Conservation (phyloP, 2,113 vertebrate genomes). For the Carassius gibelio region DNA sequence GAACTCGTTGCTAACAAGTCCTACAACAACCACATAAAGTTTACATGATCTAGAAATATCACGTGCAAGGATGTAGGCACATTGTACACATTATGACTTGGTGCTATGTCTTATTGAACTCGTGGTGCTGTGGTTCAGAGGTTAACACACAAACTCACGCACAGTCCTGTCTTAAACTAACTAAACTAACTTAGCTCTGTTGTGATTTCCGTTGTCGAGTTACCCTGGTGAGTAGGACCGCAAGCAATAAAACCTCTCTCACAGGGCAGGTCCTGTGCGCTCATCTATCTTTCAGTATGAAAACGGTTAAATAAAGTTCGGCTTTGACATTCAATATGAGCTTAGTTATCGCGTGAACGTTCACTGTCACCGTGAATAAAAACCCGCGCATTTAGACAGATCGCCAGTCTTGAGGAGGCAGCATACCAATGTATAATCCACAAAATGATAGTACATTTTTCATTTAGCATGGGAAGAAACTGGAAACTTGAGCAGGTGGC, state of each 20-base stretch:
- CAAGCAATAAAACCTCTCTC: constrained; percentile 60
- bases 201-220: constrained; percentile 67
- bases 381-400: not conserved
- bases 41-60: constrained; percentile 74
- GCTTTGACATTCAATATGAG: not conserved
- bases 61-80: constrained; percentile 75
- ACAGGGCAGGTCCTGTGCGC: constrained; percentile 46
- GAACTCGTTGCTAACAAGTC: constrained; percentile 69
- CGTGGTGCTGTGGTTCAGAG: constrained; percentile 80
- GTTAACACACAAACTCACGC: constrained; percentile 65
- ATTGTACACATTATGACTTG: constrained; percentile 76
- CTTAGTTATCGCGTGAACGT: not conserved
- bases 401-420: constrained; percentile 14
- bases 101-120: constrained; percentile 78
- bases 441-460: constrained; percentile 6
- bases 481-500: constrained; percentile 13
- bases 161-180: constrained; percentile 68
- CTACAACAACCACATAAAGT: constrained; percentile 63
- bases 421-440: constrained; percentile 27
- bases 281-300: constrained; percentile 21
- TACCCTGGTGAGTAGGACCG: constrained; percentile 54
- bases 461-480: constrained; percentile 42
- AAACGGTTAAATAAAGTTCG: not conserved
- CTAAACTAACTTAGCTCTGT: constrained; percentile 64
- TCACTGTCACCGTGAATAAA: not conserved